Base-by-base conservation (phyloP, 1,140 invertebrate species). In the Drosophila serrata region DNA sequence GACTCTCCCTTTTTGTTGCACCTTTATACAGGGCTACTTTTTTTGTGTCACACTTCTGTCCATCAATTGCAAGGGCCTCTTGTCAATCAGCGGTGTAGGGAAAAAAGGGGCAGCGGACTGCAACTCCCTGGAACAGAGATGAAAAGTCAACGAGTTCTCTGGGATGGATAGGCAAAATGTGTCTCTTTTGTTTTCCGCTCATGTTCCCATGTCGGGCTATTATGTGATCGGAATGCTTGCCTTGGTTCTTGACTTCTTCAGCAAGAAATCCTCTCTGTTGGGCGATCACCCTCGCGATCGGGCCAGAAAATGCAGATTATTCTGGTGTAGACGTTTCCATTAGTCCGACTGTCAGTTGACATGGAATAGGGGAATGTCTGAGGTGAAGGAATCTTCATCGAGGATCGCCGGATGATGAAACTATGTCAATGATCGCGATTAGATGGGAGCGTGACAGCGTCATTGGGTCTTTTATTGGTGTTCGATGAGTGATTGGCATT, bases 61-160 rank as follows among this genome's bases (percentile, higher is more conserved):
- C 75, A 82, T 87, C 82, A 76, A 86, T 87, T 43, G 61, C 57
- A 48, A 59, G 45, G 61, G 69, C 49, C 58, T 46, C 75, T 56
- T 75, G 85, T 88, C 84, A 88, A 88, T 88, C 77, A 75, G 56
- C 13, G 29, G 49, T 57, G 60, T 39, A 19, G 29, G 37, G 17
- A 17, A 61, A 53, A 43, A 42, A 40, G 22, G 22, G 29, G 39
- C 39, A 56, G 42, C 11, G n/a, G n/a, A n/a, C n/a, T n/a, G n/a
- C n/a, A n/a, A n/a, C n/a, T n/a, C n/a, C n/a, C n/a, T n/a, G n/a
- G n/a, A n/a, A n/a, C n/a, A n/a, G n/a, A 78, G 24, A 45, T 53
- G 45, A 79, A 63, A 70, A 84, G 60, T 76, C 76, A 76, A 67
- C 64, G 55, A 70, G 70, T 67, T 51, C 43, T 51, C 43, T 63